Conservation (phyloP, 64 coral and sea anemone genomes). For the Stichodactyla mertensii region DNA sequence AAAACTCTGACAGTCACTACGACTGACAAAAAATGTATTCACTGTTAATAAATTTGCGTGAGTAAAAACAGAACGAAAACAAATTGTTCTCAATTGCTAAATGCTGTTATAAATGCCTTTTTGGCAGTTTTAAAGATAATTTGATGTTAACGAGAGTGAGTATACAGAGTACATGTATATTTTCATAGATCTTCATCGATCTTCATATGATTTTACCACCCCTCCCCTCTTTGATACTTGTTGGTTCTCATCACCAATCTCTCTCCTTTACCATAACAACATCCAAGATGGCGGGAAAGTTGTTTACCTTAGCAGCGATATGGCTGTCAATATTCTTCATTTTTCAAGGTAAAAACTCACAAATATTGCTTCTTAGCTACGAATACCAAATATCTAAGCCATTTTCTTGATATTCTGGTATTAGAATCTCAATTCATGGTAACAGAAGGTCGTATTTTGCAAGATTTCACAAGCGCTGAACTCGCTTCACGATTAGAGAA, state of each 20-base stretch:
- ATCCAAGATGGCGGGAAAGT: constrained; percentile 23
- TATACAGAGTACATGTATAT: too few species aligned
- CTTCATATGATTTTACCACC: not conserved
- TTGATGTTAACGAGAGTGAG: too few species aligned
- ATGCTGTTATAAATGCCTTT: too few species aligned
- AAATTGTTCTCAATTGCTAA: too few species aligned
- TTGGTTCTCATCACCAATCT: not conserved
- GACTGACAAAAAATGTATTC: too few species aligned
- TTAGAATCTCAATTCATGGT: not conserved
- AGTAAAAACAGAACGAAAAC: too few species aligned
- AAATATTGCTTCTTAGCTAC: not conserved
- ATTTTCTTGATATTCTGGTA: not conserved
- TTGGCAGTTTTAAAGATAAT: too few species aligned
- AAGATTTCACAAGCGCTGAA: not conserved
- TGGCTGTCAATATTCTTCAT: not conserved
- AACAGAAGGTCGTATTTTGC: not conserved
- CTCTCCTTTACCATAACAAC: constrained; percentile 9
- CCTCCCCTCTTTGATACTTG: not conserved
- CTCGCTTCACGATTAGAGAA: constrained; percentile 7
- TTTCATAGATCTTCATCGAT: too few species aligned
- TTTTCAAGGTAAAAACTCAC: constrained; percentile 1
- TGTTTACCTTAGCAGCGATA: constrained; percentile 17
- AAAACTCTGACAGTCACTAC: too few species aligned
- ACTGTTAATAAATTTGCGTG: too few species aligned
- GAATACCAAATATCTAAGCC: not conserved